Evolutionary conservation across 1,140 invertebrate genomes (phyloP), one percentile per base, ranked within the genome.

Genomic region (Eumaeus atala): DNA sequence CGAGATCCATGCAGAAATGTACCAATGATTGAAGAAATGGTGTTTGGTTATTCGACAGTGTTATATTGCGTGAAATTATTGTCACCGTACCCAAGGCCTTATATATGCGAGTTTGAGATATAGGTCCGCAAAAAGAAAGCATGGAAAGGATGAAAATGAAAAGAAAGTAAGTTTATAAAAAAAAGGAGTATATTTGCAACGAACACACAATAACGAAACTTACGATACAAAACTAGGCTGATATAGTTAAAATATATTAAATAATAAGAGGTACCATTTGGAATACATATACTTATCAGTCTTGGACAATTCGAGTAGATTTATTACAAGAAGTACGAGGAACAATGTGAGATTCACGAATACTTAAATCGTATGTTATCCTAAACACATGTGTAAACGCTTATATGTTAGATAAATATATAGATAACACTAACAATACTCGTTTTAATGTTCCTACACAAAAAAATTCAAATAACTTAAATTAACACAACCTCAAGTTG

Each of bases 171-270:
- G 51, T 53, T 44, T 80, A 72, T 78, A 83, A 83, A 84, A 81
- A n/a, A 84, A 84, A 83, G 75, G 72, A 80, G 74, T 84, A 84
- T 84, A 84, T 87, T 87, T 87, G 84, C 79, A 87, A 84, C 81
- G 81, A 86, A 84, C 83, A 83, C 80, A 86, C 72, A 77, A 55
- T 82, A 82, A 86, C 79, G 79, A 80, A 67, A 75, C 66, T 77
- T 80, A 83, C 21, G 66, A 74, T 72, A 74, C 62, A 73, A 69
- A 78, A 67, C 67, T 76, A 69, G 66, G 63, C 74, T 70, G 74
- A 56, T 63, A 48, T 58, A 69, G 66, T 52, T 61, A 72, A 66
- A 81, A 77, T 77, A 80, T 81, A 77, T 76, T 75, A 80, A 71
- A 73, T 71, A 73, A 64, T 67, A 71, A 64, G 75, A 56, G 59